Conservation (phyloP, 2,888 invertebrate species). For the Drosophila rubida region DNA sequence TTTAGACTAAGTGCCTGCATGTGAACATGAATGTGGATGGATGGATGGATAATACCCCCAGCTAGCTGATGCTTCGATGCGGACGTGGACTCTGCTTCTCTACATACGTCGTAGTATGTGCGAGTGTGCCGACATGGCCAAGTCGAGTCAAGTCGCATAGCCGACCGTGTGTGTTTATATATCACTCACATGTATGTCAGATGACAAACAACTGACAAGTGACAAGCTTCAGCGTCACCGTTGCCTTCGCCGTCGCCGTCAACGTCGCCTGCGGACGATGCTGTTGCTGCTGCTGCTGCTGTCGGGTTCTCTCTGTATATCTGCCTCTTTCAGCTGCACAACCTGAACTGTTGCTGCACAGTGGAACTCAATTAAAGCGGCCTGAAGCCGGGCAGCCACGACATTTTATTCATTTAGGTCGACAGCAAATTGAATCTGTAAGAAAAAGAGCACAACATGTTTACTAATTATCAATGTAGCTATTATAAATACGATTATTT, state of each 20-base stretch:
- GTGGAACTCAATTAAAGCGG: slow-evolving; percentile 42
- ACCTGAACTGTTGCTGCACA: slow-evolving; percentile 46
- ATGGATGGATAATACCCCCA: slow-evolving; percentile 57
- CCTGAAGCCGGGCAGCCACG: neutral
- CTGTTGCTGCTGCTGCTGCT: slow-evolving; percentile 13
- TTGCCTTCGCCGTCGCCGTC: slow-evolving; percentile 62
- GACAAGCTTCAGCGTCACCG: slow-evolving; percentile 80
- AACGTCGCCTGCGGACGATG: slow-evolving; percentile 49
- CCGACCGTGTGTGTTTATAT: slow-evolving; percentile 79
- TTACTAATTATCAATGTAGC: neutral
- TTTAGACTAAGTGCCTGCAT: slow-evolving; percentile 73
- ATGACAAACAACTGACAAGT: slow-evolving; percentile 84
- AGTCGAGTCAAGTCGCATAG: slow-evolving; percentile 56
- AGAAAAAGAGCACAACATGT: neutral
- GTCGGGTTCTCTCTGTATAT: neutral
- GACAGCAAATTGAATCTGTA: slow-evolving; percentile 2
- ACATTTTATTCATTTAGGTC: neutral
- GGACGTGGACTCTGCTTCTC: slow-evolving; percentile 23
- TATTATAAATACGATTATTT: neutral
- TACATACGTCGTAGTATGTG: neutral
- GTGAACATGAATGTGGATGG: slow-evolving; percentile 53
- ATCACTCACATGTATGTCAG: slow-evolving; percentile 83
- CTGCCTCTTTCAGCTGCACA: slow-evolving; percentile 9
- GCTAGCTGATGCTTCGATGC: slow-evolving; percentile 23
- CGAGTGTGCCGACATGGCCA: slow-evolving; percentile 57